Percentiles rank a stretch among this genome's conserved stretches.
These are phyloP conservation scores for Diadegma fenestrale DNA, from an alignment of 2,888 invertebrate genomes.

Conservation along the genomic window DNA sequence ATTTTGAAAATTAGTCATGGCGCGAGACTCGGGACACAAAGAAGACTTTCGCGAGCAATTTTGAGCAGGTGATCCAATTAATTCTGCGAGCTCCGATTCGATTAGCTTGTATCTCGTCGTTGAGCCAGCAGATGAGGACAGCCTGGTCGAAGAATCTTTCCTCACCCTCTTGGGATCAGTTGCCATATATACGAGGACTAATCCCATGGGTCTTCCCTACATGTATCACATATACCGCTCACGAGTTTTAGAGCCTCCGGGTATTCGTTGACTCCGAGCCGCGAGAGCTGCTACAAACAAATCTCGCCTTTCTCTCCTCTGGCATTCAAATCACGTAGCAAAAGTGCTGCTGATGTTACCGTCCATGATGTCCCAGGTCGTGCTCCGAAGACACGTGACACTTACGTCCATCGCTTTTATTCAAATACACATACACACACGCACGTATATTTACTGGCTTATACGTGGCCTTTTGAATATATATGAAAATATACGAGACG, in stretches of 20 bases:
- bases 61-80: slow-evolving; percentile 59
- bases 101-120: slow-evolving; percentile 52
- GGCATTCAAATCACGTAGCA: slow-evolving; percentile 64
- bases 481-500: slow-evolving; percentile 18
- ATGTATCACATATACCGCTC: slow-evolving; percentile 31
- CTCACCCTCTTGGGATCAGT: slow-evolving; percentile 36
- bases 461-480: neutral
- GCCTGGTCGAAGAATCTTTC: slow-evolving; percentile 30
- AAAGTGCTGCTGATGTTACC: slow-evolving; percentile 50
- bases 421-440: neutral
- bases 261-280: slow-evolving; percentile 42
- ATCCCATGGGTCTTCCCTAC: neutral
- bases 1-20: neutral
- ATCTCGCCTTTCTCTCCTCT: slow-evolving; percentile 25
- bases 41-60: slow-evolving; percentile 48
- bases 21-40: slow-evolving; percentile 1
- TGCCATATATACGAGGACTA: slow-evolving; percentile 22
- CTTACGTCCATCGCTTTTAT: slow-evolving; percentile 18
- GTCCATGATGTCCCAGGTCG: slow-evolving; percentile 55
- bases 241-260: slow-evolving; percentile 45
- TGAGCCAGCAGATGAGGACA: slow-evolving; percentile 30
- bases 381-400: slow-evolving; percentile 47
- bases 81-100: slow-evolving; percentile 51
- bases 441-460: neutral
- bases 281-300: slow-evolving; percentile 11